Base-by-base conservation (phyloP, 2,113 vertebrate species). In the Paramormyrops kingsleyae region DNA sequence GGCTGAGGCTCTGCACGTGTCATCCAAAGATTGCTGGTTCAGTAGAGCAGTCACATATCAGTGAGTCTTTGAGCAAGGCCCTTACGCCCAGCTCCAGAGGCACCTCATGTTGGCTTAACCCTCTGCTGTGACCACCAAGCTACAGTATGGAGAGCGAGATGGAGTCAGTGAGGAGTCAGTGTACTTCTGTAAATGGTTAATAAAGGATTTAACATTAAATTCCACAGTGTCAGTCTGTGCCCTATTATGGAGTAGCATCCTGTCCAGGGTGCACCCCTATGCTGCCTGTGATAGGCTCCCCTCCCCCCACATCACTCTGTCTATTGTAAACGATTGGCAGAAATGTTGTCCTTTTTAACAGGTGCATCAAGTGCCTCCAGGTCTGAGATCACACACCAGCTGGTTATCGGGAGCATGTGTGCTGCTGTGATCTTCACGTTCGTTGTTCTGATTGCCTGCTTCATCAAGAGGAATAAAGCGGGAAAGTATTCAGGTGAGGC, bases 361-460 rank as follows among this genome's bases (percentile, higher is more conserved):
- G 98, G 96, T 93, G 95, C 97, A n/a, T 96, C 96, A 80, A 15
- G 12, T 97, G 97, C 91, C 93, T 97, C 91, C 97, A 97, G 0
- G 96, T 96, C 17, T 95, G 93, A 97, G 99, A 92, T 97, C 97
- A 90, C 97, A 80, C 97, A 98, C 94, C 97, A 98, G 90, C 99
- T 98, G 99, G 98, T 99, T 92, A 99, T 99, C 91, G 98, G 99
- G 90, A 90, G 99, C 93, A 98, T 99, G 99, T 97, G 97, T 1
- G 97, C 98, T 31, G 92, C 99, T 1, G 98, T 98, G 91, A 92
- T 98, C 47, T 97, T 99, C 92, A 99, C 97, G 0, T 96, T 99
- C 31, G 94, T 97, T 90, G 93, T 99, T 92, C 93, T 99, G 47
- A 97, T 97, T 0, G 91, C 97, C 89, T 99, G 98, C 95, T 99